phyloP scores from a whole-genome alignment of 2,888 invertebrate species.

The Drosophila koepferae region DNA sequence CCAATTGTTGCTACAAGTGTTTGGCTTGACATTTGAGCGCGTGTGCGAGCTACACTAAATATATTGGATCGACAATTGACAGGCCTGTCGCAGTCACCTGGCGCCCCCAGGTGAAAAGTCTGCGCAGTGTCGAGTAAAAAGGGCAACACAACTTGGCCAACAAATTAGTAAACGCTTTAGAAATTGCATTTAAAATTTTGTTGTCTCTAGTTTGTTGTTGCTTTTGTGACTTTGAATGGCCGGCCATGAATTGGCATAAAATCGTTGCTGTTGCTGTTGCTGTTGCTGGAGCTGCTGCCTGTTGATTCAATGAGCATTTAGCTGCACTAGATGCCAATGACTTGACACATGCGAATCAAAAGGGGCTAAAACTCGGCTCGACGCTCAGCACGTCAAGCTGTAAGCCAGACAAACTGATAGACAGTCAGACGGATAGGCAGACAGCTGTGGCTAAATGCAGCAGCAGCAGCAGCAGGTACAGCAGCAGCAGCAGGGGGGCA shows the following conservation, averaged over 20 bases:
- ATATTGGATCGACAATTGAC: constrained; percentile 57
- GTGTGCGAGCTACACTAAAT: constrained; percentile 58
- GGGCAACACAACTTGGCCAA: constrained; percentile 57
- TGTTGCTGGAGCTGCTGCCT: constrained; percentile 48
- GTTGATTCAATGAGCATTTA: constrained; percentile 71
- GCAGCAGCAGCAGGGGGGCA: constrained; percentile 43
- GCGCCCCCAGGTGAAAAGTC: constrained; percentile 67
- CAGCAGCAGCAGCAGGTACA: constrained; percentile 51
- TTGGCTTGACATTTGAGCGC: constrained; percentile 75
- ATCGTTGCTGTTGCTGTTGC: constrained; percentile 35
- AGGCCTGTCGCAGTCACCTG: constrained; percentile 41
- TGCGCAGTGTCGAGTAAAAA: constrained; percentile 17
- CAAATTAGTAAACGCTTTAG: constrained; percentile 65
- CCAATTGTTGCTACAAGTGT: constrained; percentile 79
- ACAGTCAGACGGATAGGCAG: constrained; percentile 42
- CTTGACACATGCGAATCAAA: constrained; percentile 81
- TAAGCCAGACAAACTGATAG: constrained; percentile 39
- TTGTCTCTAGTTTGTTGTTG: neutral
- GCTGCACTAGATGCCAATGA: constrained; percentile 81
- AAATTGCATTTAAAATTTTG: constrained; percentile 60
- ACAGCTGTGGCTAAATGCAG: constrained; percentile 53
- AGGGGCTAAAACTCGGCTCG: constrained; percentile 55
- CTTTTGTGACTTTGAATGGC: constrained; percentile 54
- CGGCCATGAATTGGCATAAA: constrained; percentile 76
- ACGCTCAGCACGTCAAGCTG: constrained; percentile 57